Base-by-base conservation (phyloP, 2,888 invertebrate species). In the Ypsolopha scabrella region DNA sequence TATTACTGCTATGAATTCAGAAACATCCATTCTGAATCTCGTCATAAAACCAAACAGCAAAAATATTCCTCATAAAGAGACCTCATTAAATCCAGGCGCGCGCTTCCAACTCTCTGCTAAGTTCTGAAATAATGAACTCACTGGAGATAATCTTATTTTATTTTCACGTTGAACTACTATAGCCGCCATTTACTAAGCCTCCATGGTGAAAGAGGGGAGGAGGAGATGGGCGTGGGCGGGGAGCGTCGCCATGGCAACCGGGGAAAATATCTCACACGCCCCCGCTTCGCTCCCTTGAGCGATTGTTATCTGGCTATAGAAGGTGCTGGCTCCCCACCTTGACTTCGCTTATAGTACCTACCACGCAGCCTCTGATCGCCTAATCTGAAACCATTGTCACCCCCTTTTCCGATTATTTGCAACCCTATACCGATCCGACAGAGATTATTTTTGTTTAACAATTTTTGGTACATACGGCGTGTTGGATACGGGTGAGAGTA, bases 271-370 rank as follows among this genome's bases (percentile, higher is more conserved):
- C 72, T 71, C 70, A 69, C 68, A 79, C 83, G 80, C 82, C 83
- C 78, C 76, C 67, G 61, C 61, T 65, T 68, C 71, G 70, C 75
- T 65, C 77, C 76, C 70, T 69, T 71, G 60, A 59, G 61, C 71
- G 79, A 82, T 85, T 80, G 80, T 81, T 77, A 86, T 86, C 83
- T 66, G 44, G 60, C 54, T 68, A 67, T 68, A 69, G 75, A 81
- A 82, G 79, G 75, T 68, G 70, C 68, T 68, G 63, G 66, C 71
- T 82, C 74, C n/a, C 74, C 61, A 75, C 78, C 77, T 75, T 75
- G 69, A 69, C 69, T 75, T 72, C 71, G 70, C 70, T 72, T 70
- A 71, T 44, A 61, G 61, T 71, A 72, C 72, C 72, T 70, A 72
- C 9, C 38, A 48, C 47, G 58, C 72, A 71, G 68, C 68, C 72